phyloP scores from a whole-genome alignment of 2,113 vertebrate species.

The Tenebrosternarchus preto region DNA sequence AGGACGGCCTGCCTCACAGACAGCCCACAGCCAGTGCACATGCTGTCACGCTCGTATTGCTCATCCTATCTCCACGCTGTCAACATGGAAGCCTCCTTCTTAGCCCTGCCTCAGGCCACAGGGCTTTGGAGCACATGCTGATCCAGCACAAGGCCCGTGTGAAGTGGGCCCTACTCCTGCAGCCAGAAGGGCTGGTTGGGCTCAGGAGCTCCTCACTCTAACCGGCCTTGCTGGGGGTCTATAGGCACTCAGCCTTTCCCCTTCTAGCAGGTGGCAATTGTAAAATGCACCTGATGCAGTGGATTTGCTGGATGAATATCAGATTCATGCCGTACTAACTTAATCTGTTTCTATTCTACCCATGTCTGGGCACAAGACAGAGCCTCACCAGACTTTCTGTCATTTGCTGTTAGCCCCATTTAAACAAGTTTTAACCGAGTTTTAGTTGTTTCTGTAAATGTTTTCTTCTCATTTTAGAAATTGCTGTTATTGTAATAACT shows the following conservation, averaged over 20 bases:
- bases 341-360: conserved; percentile 13
- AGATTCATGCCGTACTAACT: background rate
- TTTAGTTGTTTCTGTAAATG: background rate
- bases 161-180: conserved; percentile 17
- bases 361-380: background rate
- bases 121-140: conserved; percentile 29
- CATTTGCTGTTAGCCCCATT: background rate
- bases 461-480: background rate
- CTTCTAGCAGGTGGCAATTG: background rate
- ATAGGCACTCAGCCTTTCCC: background rate
- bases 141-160: conserved; percentile 33
- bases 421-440: background rate
- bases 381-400: background rate
- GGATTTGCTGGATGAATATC: conserved; percentile 21
- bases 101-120: conserved; percentile 27
- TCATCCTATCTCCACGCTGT: conserved; percentile 35
- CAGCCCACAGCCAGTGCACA: conserved; percentile 39
- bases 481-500: conserved; percentile 22
- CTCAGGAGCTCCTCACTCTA: too few species aligned
- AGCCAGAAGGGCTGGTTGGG: conserved; percentile 11
- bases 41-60: conserved; percentile 48
- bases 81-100: conserved; percentile 38
- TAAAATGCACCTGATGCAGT: conserved; percentile 9
- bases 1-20: conserved; percentile 37
- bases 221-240: background rate